Evolutionary conservation across 2,888 invertebrate genomes (phyloP), one percentile per base, ranked within the genome.

Genomic region (Phengaris alcon): DNA sequence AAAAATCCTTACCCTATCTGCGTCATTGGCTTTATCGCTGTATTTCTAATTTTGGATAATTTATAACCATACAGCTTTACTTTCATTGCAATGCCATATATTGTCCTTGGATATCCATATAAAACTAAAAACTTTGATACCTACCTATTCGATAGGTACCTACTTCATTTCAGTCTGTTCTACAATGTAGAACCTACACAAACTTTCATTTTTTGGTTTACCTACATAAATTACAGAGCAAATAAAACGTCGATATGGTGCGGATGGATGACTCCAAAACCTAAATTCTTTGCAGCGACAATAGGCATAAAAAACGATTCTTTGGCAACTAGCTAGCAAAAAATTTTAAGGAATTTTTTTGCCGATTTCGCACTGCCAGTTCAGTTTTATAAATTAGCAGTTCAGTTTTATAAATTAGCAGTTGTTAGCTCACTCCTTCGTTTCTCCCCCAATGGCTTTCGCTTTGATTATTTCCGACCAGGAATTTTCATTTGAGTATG

Each of bases 41-140:
- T 64, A 64, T 64, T 64, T 64, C 64, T 64, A 22, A 59, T 59
- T 22, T 59, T 59, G 22, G 22, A 59, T 59, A 59, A 59, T 59
- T 59, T 59, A 22, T 10, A 22, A 59, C 6, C 5, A 22, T 12
- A 12, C 35, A 10, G 59, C 22, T 44, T 64, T 64, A 44, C 44
- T 5, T 59, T 22, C 59, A 15, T 59, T 10, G 59, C 9, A 22
- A 35, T 4, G 35, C 22, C 15, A 9, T 22, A 10, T 59, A 8
- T 57, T 48, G 48, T 48, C 48, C 8, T 48, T 48, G 48, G 48
- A 48, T 8, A 48, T 7, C 6, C 48, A 48, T 48, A 8, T 48
- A 35, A 35, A 35, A 35, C 35, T 35, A 35, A 35, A 35, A 3
- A 35, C 35, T 35, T 35, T 35, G 35, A 35, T 35, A 35, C 35